Conservation (phyloP, 2,888 invertebrate genomes). For the Athetis lepigone region DNA sequence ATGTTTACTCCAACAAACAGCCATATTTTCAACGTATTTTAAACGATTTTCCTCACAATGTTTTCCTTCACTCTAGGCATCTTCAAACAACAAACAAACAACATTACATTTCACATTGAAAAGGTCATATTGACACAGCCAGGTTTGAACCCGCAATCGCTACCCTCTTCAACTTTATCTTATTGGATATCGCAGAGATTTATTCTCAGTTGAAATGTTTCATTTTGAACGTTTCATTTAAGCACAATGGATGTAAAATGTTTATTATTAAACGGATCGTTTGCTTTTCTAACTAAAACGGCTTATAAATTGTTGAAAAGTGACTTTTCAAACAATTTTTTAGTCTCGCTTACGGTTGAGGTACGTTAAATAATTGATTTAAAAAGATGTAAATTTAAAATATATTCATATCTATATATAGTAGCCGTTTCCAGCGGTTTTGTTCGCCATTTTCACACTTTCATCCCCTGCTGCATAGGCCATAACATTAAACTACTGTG, state of each 20-base stretch:
- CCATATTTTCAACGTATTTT: background rate
- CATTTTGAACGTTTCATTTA: conserved; percentile 1
- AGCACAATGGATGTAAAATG: background rate
- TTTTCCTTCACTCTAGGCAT: background rate
- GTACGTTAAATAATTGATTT: too few relatives aligned
- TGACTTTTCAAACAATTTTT: conserved; percentile 1
- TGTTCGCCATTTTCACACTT: too few relatives aligned
- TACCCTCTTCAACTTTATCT: background rate
- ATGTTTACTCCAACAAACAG: background rate
- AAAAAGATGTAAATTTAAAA: too few relatives aligned
- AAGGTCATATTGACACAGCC: background rate
- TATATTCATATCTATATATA: too few relatives aligned
- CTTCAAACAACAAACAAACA: background rate
- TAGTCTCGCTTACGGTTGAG: too few relatives aligned
- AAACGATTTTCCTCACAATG: background rate
- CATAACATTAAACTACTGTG: too few relatives aligned
- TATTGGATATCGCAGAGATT: background rate
- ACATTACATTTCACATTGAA: background rate
- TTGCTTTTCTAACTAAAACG: background rate
- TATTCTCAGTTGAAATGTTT: background rate
- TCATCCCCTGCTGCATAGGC: too few relatives aligned
- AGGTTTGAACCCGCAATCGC: background rate
- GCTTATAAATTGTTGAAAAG: background rate
- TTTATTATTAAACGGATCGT: background rate
- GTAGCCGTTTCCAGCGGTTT: too few relatives aligned